These are phyloP conservation scores for Phenacoccus solenopsis DNA, from an alignment of 1,140 invertebrate species.

Conservation along the genomic window DNA sequence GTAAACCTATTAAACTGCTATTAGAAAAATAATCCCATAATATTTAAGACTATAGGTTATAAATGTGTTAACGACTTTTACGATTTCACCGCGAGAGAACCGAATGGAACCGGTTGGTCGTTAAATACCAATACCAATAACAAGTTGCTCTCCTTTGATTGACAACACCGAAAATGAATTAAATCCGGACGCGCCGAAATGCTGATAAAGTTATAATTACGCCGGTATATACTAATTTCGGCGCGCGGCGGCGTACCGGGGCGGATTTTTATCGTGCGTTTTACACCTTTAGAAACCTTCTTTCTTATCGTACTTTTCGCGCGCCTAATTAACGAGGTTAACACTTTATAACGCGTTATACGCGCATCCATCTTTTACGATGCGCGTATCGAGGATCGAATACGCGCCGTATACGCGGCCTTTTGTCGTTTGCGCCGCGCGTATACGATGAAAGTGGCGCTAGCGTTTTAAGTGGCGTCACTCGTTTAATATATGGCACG, in stretches of 20 bases:
- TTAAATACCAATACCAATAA: neutral
- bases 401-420: too few species aligned
- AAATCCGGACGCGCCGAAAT: neutral
- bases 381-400: too few species aligned
- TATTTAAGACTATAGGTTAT: slow-evolving; percentile 3
- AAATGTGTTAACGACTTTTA: slow-evolving; percentile 2
- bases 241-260: neutral
- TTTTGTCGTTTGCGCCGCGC: too few species aligned
- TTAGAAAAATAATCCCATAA: slow-evolving; percentile 3
- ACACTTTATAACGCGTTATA: too few species aligned
- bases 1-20: slow-evolving; percentile 2
- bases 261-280: neutral
- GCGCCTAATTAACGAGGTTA: neutral
- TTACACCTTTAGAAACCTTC: neutral
- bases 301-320: neutral
- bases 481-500: too few species aligned
- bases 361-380: too few species aligned
- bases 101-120: neutral
- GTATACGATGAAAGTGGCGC: too few species aligned
- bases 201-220: slow-evolving; percentile 3
- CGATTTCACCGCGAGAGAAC: neutral
- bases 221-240: neutral
- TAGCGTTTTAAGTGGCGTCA: too few species aligned
- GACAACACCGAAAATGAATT: slow-evolving; percentile 1
- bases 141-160: neutral